Evolutionary conservation across 2,797 vertebrate species (phyloP).

Genomic region (Protosalanx chinensis): DNA sequence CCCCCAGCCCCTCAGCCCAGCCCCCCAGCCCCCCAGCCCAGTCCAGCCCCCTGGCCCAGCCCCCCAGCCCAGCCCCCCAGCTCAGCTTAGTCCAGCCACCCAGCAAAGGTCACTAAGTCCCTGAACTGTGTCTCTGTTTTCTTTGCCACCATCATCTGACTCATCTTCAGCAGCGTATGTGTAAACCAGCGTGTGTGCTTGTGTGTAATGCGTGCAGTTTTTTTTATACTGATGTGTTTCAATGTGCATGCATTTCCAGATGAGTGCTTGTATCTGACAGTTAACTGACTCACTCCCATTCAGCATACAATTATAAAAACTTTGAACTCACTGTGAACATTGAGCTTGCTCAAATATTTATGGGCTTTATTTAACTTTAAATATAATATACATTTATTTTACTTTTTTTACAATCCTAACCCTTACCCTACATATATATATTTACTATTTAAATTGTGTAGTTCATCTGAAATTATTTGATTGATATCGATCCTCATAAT

Average conservation of each 20-base stretch:
- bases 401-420: too few species aligned
- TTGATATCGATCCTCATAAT: too few species aligned
- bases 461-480: too few species aligned
- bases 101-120: not conserved
- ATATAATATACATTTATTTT: too few species aligned
- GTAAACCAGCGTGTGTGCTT: constrained; percentile 13
- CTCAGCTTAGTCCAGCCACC: not conserved
- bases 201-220: not conserved
- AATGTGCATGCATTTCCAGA: not conserved
- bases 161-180: not conserved
- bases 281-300: too few species aligned
- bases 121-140: not conserved
- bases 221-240: not conserved
- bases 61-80: not conserved
- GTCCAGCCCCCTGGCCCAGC: too few species aligned
- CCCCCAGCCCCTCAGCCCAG: not conserved
- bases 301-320: not conserved
- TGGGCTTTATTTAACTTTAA: too few species aligned
- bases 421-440: too few species aligned
- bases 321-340: too few species aligned
- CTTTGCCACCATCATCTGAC: not conserved
- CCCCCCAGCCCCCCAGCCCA: not conserved
- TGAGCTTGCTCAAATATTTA: too few species aligned
- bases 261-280: not conserved
- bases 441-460: too few species aligned